Percentiles rank a stretch among this genome's conserved stretches.
These are phyloP conservation scores for Accipiter cooperii DNA, from an alignment of 2,113 vertebrate species.

Conservation along the genomic window DNA sequence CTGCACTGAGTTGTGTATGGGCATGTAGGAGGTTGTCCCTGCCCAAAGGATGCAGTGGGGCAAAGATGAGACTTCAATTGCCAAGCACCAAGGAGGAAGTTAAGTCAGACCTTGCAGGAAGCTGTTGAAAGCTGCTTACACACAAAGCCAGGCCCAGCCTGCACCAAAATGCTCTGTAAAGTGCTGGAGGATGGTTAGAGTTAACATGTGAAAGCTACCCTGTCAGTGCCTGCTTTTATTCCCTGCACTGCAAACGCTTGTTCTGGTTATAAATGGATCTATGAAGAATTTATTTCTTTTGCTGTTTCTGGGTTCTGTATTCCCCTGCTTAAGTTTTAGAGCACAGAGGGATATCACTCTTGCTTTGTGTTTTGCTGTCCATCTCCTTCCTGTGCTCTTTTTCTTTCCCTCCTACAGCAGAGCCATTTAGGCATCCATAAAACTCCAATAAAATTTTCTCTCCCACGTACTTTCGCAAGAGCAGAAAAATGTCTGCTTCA, in stretches of 20 bases:
- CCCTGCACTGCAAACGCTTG: constrained; percentile 5
- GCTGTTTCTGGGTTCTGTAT: constrained; percentile 12
- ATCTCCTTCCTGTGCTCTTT: constrained; percentile 39
- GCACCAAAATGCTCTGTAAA: neutral
- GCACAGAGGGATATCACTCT: constrained; percentile 8
- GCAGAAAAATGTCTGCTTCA: constrained; percentile 30
- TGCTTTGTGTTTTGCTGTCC: constrained; percentile 38
- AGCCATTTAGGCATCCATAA: constrained; percentile 60
- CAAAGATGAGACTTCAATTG: neutral
- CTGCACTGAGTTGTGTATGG: rapidly evolving
- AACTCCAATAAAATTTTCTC: constrained; percentile 53
- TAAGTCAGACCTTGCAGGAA: neutral
- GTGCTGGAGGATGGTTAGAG: neutral
- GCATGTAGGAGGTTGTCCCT: neutral
- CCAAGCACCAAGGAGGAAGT: neutral
- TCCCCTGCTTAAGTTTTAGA: neutral
- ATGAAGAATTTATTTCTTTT: constrained; percentile 41
- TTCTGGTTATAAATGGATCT: constrained; percentile 28
- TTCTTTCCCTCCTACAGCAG: constrained; percentile 24
- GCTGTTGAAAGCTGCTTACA: neutral
- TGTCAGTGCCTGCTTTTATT: neutral
- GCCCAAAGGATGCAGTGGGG: neutral
- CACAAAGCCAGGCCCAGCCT: neutral
- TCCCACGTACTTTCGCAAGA: constrained; percentile 22
- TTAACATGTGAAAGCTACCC: neutral